Conservation (phyloP, 2,888 invertebrate genomes). For the Drosophila merina region DNA sequence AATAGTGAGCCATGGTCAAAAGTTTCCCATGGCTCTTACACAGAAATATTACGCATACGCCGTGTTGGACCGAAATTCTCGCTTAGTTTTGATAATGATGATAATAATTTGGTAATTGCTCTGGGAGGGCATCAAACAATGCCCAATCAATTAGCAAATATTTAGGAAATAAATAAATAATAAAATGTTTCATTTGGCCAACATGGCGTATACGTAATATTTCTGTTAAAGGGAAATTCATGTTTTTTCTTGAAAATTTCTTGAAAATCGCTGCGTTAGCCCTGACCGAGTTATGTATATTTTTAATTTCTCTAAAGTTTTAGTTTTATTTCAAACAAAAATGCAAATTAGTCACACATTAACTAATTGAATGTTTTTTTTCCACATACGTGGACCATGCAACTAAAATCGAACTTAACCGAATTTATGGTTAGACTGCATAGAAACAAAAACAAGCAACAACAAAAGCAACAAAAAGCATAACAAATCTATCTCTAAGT, state of each 20-base stretch:
- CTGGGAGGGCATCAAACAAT: slow-evolving; percentile 31
- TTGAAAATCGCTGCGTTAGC: neutral
- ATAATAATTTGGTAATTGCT: slow-evolving; percentile 35
- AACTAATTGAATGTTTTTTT: slow-evolving; percentile 18
- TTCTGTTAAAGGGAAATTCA: neutral
- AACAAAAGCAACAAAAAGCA: slow-evolving; percentile 1
- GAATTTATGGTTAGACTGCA: slow-evolving; percentile 7
- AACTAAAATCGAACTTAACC: neutral
- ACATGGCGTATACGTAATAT: slow-evolving; percentile 25
- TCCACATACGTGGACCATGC: slow-evolving; percentile 22
- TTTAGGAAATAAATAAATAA: slow-evolving; percentile 9
- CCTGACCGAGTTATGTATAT: slow-evolving; percentile 19
- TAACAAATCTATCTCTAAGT: slow-evolving; percentile 4
- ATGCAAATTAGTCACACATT: slow-evolving; percentile 28
- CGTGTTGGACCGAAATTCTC: slow-evolving; percentile 13
- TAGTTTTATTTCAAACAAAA: slow-evolving; percentile 1
- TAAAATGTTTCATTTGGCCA: slow-evolving; percentile 15
- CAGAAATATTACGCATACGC: slow-evolving; percentile 35
- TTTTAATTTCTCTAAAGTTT: slow-evolving; percentile 7
- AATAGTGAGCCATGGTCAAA: slow-evolving; percentile 25
- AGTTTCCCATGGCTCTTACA: slow-evolving; percentile 31
- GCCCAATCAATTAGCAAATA: slow-evolving; percentile 34
- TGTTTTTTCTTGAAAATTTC: neutral
- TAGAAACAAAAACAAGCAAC: neutral
- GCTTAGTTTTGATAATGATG: slow-evolving; percentile 17